Evolutionary conservation across 2,797 vertebrate genomes (phyloP).

Genomic region (Tadarida brasiliensis): DNA sequence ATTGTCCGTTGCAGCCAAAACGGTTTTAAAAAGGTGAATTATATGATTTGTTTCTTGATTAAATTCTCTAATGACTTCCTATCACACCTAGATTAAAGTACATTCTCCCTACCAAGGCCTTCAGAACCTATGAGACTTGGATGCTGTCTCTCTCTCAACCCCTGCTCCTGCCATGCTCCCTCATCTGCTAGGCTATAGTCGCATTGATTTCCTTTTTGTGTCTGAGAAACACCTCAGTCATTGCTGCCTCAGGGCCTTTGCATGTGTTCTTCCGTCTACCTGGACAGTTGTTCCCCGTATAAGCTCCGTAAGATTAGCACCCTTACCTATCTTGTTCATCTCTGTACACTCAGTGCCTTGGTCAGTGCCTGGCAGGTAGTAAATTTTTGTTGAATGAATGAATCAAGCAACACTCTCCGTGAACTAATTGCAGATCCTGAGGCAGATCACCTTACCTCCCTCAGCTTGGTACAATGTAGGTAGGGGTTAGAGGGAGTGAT

Average conservation of each 20-base stretch:
- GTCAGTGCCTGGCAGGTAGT: not conserved
- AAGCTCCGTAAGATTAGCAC: not conserved
- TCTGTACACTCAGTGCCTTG: not conserved
- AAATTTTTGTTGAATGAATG: slow-evolving; percentile 4
- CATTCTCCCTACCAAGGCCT: not conserved
- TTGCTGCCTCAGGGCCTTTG: not conserved
- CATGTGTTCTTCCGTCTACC: not conserved
- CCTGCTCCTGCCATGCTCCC: not conserved
- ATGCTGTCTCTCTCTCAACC: not conserved
- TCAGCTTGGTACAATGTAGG: rapidly evolving
- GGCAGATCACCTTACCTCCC: not conserved
- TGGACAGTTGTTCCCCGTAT: not conserved
- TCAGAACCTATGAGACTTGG: not conserved
- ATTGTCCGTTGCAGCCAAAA: not conserved
- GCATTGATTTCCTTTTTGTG: not conserved
- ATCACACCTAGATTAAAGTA: not conserved
- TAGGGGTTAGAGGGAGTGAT: not conserved
- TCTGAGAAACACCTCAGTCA: not conserved
- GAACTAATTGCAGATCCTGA: not conserved
- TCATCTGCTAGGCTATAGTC: not conserved
- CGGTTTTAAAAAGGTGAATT: not conserved
- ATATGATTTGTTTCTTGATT: not conserved
- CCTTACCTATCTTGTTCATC: not conserved
- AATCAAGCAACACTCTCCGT: not conserved
- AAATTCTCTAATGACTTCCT: slow-evolving; percentile 1